Evolutionary conservation across 2,888 invertebrate species (phyloP).

Genomic region (Drosophila monieri): DNA sequence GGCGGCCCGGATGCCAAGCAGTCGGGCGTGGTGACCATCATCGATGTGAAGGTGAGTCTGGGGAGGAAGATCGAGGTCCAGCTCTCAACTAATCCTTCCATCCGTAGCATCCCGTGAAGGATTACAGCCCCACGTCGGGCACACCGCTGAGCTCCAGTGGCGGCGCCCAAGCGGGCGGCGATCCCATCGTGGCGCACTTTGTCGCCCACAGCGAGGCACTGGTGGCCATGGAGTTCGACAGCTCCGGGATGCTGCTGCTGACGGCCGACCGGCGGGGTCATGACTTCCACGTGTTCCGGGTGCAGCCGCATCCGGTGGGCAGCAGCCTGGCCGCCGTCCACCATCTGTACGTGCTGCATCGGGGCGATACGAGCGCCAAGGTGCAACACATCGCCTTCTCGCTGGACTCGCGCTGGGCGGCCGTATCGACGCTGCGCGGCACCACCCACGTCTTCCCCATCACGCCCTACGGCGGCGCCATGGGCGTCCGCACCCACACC

Average conservation of each 20-base stretch:
- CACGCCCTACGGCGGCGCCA: slow-evolving; percentile 96
- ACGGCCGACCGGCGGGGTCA: slow-evolving; percentile 97
- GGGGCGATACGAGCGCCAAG: slow-evolving; percentile 98
- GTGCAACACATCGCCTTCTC: slow-evolving; percentile 97
- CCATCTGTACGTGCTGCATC: slow-evolving; percentile 96
- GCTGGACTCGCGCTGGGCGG: slow-evolving; percentile 97
- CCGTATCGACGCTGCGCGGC: slow-evolving; percentile 96
- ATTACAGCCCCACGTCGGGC: slow-evolving; percentile 82
- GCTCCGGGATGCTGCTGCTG: slow-evolving; percentile 93
- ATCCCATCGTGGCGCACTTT: slow-evolving; percentile 94
- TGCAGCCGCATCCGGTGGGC: slow-evolving; percentile 96
- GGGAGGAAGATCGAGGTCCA: neutral
- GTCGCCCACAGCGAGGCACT: slow-evolving; percentile 94
- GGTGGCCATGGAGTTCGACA: slow-evolving; percentile 95
- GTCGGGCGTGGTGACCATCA: slow-evolving; percentile 94
- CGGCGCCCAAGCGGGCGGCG: slow-evolving; percentile 85
- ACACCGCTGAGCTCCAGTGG: slow-evolving; percentile 68
- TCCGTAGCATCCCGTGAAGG: slow-evolving; percentile 60
- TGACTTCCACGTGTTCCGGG: slow-evolving; percentile 97
- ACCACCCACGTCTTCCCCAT: slow-evolving; percentile 99
- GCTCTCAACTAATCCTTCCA: neutral
- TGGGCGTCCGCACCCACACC: slow-evolving; percentile 97
- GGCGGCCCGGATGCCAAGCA: slow-evolving; percentile 87
- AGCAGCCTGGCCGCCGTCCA: slow-evolving; percentile 94
- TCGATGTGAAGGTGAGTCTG: slow-evolving; percentile 90